These are phyloP conservation scores for Lochmaea capreae DNA, from an alignment of 2,888 invertebrate species.

Conservation along the genomic window DNA sequence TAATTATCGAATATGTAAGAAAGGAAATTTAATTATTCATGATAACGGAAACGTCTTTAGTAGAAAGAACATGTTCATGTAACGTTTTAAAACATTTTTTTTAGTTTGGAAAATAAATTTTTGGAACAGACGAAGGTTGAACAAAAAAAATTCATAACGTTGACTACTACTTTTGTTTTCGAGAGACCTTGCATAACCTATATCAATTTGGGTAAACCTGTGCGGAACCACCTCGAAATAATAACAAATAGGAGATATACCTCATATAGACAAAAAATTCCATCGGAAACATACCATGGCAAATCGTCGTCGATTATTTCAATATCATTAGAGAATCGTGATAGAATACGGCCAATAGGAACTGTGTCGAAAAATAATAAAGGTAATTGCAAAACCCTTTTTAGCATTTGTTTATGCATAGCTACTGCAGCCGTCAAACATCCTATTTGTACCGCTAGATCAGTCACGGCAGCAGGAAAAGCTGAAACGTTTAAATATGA, in stretches of 20 bases:
- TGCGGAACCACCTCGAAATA: neutral
- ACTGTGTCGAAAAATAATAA: conserved; percentile 84
- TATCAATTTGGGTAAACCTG: neutral
- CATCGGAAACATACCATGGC: conserved; percentile 75
- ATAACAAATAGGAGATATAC: conserved; percentile 63
- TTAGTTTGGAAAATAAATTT: too few species aligned
- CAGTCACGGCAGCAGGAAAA: conserved; percentile 62
- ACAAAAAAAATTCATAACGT: too few species aligned
- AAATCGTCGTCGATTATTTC: conserved; percentile 76
- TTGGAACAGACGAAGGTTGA: too few species aligned
- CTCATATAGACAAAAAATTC: conserved; percentile 79
- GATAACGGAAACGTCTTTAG: too few species aligned
- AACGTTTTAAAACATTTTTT: too few species aligned
- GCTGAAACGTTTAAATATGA: conserved; percentile 58
- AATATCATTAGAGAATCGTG: conserved; percentile 81
- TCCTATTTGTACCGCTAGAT: conserved; percentile 69
- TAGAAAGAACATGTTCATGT: too few species aligned
- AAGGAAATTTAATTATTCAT: too few species aligned
- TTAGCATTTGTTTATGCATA: conserved; percentile 72
- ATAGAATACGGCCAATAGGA: conserved; percentile 79
- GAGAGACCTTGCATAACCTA: too few species aligned
- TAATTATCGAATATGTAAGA: too few species aligned
- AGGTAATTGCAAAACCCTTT: conserved; percentile 74
- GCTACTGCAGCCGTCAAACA: conserved; percentile 74
- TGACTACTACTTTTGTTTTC: too few species aligned